Evolutionary conservation across 2,113 vertebrate genomes (phyloP).

Genomic region (Daubentonia madagascariensis): DNA sequence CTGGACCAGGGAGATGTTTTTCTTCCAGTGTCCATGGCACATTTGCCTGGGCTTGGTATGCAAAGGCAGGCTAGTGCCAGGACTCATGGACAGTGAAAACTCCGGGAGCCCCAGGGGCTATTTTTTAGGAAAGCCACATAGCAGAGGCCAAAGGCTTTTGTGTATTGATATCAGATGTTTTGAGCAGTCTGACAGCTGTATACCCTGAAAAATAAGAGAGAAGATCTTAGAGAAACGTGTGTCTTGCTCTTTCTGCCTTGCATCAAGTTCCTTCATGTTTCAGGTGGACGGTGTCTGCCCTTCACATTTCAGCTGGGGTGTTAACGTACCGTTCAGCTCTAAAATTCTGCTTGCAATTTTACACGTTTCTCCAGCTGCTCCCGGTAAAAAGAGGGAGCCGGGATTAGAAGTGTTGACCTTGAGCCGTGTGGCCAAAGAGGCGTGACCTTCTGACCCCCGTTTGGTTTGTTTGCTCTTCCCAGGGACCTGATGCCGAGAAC

Average conservation of each 20-base stretch:
- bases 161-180: background rate
- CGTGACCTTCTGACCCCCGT: slow-evolving; percentile 42
- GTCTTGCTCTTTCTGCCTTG: background rate
- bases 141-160: background rate
- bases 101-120: background rate
- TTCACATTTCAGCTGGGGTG: background rate
- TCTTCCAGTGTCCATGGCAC: rapidly evolving
- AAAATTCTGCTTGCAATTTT: background rate
- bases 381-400: rapidly evolving
- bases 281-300: background rate
- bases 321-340: background rate
- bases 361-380: background rate
- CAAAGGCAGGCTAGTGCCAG: background rate
- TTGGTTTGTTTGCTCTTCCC: slow-evolving; percentile 18
- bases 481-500: slow-evolving; percentile 94
- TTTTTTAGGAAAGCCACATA: background rate
- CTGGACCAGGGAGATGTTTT: background rate
- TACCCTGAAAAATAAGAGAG: background rate
- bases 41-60: background rate
- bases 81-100: rapidly evolving
- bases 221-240: background rate
- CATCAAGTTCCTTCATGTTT: slow-evolving; percentile 64
- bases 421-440: background rate
- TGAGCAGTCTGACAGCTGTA: background rate
- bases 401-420: background rate